Percentiles rank a stretch among this genome's conserved stretches.
Conservation (phyloP, 2,113 vertebrate species). For the Motacilla tschutschensis region DNA sequence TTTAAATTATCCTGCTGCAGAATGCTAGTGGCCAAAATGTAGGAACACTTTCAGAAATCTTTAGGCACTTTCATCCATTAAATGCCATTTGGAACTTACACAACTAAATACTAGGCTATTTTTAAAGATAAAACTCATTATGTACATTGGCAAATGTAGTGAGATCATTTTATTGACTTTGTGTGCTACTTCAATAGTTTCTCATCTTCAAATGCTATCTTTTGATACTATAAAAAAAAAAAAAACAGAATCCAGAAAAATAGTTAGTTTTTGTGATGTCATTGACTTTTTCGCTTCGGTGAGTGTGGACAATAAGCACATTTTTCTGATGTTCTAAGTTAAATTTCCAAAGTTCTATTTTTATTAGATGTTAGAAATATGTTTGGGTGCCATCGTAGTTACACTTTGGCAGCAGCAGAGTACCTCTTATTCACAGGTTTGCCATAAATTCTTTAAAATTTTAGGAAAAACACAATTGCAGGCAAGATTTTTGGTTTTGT, state of each 20-base stretch:
- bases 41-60: conserved; percentile 7
- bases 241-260: neutral
- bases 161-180: conserved; percentile 35
- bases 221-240: neutral
- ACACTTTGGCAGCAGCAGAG: neutral
- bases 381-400: neutral
- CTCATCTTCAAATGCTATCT: conserved; percentile 13
- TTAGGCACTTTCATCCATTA: neutral
- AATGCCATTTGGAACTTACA: neutral
- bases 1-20: neutral
- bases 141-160: neutral
- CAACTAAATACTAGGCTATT: neutral
- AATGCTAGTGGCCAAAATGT: neutral
- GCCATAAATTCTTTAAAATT: neutral
- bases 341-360: neutral
- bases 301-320: neutral
- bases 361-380: neutral
- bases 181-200: conserved; percentile 11
- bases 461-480: neutral
- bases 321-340: neutral
- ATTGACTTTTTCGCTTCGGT: neutral
- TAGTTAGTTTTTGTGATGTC: neutral
- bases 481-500: neutral
- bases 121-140: neutral
- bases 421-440: neutral